These are phyloP conservation scores for Heliconius hermathena DNA, from an alignment of 1,140 invertebrate genomes.

Conservation along the genomic window DNA sequence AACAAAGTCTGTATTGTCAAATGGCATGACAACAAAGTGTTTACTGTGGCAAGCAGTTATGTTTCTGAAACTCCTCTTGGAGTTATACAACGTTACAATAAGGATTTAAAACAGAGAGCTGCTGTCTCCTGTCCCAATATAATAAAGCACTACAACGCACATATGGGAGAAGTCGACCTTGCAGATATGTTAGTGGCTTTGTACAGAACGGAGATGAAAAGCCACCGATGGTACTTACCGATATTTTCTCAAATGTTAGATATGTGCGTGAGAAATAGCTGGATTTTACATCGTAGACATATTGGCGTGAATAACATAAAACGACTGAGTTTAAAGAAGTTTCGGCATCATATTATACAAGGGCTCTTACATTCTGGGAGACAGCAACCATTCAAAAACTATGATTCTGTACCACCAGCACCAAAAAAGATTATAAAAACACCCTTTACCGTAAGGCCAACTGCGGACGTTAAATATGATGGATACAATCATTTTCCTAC, in stretches of 20 bases:
- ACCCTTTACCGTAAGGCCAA: slow-evolving; percentile 4
- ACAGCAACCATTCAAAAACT: slow-evolving; percentile 33
- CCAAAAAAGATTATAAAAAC: slow-evolving; percentile 34
- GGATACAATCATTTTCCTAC: slow-evolving; percentile 41
- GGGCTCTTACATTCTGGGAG: slow-evolving; percentile 29
- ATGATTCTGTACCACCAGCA: slow-evolving; percentile 33
- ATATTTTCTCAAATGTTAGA: slow-evolving; percentile 46
- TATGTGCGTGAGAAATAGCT: slow-evolving; percentile 42
- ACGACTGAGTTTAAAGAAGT: slow-evolving; percentile 36
- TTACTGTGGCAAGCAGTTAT: no score
- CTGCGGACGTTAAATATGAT: slow-evolving; percentile 38
- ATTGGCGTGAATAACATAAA: slow-evolving; percentile 31
- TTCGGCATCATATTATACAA: slow-evolving; percentile 14
- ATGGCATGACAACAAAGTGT: no score
- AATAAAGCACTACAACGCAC: slow-evolving; percentile 45
- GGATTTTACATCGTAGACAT: slow-evolving; percentile 43
- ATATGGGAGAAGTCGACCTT: slow-evolving; percentile 46
- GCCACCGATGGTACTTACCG: slow-evolving; percentile 44
- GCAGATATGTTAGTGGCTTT: slow-evolving; percentile 46
- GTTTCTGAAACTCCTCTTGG: no score
- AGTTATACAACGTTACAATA: slow-evolving; percentile 32
- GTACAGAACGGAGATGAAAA: slow-evolving; percentile 44
- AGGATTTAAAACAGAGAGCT: slow-evolving; percentile 37
- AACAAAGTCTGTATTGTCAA: slow-evolving; percentile 35
- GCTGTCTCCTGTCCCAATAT: no score